These are phyloP conservation scores for Novumbra hubbsi DNA, from an alignment of 2,797 vertebrate genomes.

Conservation along the genomic window DNA sequence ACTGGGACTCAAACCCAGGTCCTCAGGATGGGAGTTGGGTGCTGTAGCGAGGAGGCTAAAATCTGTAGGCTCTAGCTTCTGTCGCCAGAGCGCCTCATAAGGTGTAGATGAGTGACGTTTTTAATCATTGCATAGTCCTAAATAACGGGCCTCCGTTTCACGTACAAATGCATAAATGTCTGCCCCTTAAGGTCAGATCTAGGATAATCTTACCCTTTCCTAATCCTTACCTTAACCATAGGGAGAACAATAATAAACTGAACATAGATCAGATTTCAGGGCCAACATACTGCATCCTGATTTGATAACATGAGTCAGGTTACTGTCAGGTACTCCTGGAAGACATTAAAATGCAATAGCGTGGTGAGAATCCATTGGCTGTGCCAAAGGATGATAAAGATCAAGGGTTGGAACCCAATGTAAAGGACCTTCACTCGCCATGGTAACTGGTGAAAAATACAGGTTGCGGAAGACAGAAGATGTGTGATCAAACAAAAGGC, in stretches of 20 bases:
- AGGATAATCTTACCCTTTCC: neutral
- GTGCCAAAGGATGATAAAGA: neutral
- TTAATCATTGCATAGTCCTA: too few relatives aligned
- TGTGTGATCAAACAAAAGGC: neutral
- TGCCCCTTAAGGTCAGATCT: neutral
- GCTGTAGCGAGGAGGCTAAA: too few relatives aligned
- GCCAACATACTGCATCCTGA: neutral
- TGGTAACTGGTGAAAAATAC: neutral
- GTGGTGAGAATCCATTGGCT: neutral
- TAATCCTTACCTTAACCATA: neutral
- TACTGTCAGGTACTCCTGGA: neutral
- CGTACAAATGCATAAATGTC: too few relatives aligned
- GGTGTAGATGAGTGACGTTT: too few relatives aligned
- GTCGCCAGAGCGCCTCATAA: too few relatives aligned
- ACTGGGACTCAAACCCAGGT: too few relatives aligned
- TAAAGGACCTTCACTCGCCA: slow-evolving; percentile 3
- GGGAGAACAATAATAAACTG: neutral
- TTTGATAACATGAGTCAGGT: neutral
- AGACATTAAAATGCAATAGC: neutral
- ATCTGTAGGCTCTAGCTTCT: too few relatives aligned
- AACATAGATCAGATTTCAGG: neutral
- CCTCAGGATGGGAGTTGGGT: too few relatives aligned
- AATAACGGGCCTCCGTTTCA: too few relatives aligned
- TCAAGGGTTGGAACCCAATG: neutral
- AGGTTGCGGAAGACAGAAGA: neutral